Conservation (phyloP, 2,888 invertebrate genomes). For the Amphipyra tragopoginis region DNA sequence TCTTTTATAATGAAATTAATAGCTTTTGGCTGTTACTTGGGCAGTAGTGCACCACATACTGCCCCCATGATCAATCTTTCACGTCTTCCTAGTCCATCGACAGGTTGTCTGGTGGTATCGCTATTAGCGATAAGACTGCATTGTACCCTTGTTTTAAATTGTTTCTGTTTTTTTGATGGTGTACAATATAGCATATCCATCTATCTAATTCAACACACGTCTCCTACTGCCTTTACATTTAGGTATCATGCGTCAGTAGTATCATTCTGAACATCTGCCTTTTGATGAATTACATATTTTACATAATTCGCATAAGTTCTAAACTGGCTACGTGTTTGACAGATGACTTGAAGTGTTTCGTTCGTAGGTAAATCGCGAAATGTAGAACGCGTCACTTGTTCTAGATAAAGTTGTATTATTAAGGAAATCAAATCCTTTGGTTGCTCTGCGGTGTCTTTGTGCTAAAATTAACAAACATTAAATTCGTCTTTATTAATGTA, state of each 20-base stretch:
- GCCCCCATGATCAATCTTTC: too few relatives aligned
- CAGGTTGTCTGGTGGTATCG: too few relatives aligned
- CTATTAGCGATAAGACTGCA: too few relatives aligned
- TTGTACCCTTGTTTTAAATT: too few relatives aligned
- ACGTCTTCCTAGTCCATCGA: too few relatives aligned
- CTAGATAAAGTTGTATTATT: slow-evolving; percentile 23
- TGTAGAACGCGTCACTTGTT: slow-evolving; percentile 8
- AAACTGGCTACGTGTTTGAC: slow-evolving; percentile 42
- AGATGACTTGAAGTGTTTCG: slow-evolving; percentile 23
- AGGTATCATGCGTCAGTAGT: slow-evolving; percentile 4
- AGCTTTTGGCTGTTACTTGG: not conserved
- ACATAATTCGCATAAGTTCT: slow-evolving; percentile 60
- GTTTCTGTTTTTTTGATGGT: too few relatives aligned
- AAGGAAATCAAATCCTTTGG: slow-evolving; percentile 9
- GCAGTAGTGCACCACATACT: too few relatives aligned
- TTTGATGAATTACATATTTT: slow-evolving; percentile 59
- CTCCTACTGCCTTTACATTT: not conserved
- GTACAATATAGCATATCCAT: too few relatives aligned
- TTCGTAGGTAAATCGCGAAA: slow-evolving; percentile 13
- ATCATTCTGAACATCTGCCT: slow-evolving; percentile 66
- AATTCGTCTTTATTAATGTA: slow-evolving; percentile 3
- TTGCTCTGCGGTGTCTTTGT: not conserved
- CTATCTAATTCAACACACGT: slow-evolving; percentile 23
- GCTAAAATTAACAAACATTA: not conserved
- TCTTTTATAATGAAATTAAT: too few relatives aligned